Conservation (phyloP, 2,797 vertebrate genomes). For the Pitangus sulphuratus region DNA sequence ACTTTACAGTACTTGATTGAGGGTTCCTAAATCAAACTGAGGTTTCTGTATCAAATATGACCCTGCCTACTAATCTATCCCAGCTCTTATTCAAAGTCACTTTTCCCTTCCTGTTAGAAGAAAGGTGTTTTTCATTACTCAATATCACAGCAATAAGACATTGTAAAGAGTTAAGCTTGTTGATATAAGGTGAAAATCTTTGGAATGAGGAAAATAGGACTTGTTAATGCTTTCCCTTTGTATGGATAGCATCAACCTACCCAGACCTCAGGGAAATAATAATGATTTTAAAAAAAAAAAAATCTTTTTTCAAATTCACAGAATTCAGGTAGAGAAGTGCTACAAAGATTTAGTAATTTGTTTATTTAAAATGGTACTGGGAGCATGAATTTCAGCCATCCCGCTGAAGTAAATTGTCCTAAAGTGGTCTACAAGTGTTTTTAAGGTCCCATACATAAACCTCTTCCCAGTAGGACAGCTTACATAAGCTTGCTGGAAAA, state of each 20-base stretch:
- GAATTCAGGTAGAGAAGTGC: not conserved
- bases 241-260: slow-evolving; percentile 26
- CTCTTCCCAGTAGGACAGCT: slow-evolving; percentile 31
- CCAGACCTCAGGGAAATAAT: slow-evolving; percentile 20
- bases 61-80: not conserved
- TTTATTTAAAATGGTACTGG: slow-evolving; percentile 50
- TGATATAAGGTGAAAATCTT: not conserved
- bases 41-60: not conserved
- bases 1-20: not conserved
- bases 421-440: slow-evolving; percentile 50
- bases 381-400: slow-evolving; percentile 69
- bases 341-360: slow-evolving; percentile 41
- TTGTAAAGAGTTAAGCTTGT: not conserved
- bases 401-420: slow-evolving; percentile 47
- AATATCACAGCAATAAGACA: not conserved
- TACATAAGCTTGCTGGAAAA: slow-evolving; percentile 47
- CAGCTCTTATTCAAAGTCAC: not conserved
- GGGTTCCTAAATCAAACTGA: not conserved
- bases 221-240: not conserved
- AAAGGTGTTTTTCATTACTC: not conserved
- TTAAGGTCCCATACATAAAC: slow-evolving; percentile 41
- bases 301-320: slow-evolving; percentile 43
- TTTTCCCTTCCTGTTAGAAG: not conserved
- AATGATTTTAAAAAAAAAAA: not conserved
- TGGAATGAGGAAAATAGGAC: slow-evolving; percentile 19